Evolutionary conservation across 2,113 vertebrate genomes (phyloP), one percentile per base, ranked within the genome.

Genomic region (Callipepla squamata): DNA sequence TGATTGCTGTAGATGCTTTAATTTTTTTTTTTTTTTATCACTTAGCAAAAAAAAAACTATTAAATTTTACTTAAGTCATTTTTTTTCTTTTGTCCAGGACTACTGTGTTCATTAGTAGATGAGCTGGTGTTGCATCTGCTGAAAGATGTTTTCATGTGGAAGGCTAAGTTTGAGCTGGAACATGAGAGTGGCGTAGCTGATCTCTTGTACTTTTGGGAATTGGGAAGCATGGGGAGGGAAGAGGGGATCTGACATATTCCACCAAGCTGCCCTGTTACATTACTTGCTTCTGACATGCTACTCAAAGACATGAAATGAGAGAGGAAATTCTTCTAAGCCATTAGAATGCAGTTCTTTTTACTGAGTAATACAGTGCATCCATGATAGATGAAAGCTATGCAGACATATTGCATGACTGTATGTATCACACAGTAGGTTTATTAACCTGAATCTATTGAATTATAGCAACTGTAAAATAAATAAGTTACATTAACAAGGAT

Each of bases 381-480:
- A 16, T 75, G 74, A 23, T 20, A 65, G 51, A 20, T 78, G 57
- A 58, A 85, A 53, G 22, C 36, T 28, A n/a, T 45, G 8, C 62
- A 83, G 3, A 34, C 34, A 3, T 58, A n/a, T 1, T 1, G 10
- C 15, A 3, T 63, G 44, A 59, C 63, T 16, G 19, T 0, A 0
- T 79, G 16, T 28, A 11, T 51, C 14, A 12, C 36, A 42, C 28
- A 45, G 17, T 22, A 75, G 36, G 21, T 48, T 7, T 26, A n/a
- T 63, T 40, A 48, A 47, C n/a, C 13, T 30, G 22, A 48, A 55
- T 68, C 23, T 65, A 6, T 40, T 75, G n/a, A 15, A 50, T 67
- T 81, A 68, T 7, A 74, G 26, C n/a, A 62, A 40, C 34, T 78
- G 32, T 32, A 44, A 26, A 34, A 47, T 42, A 4, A 4, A 34